A percentile compares a stretch with the other conserved stretches of the same genome.
Evolutionary conservation across 2,888 invertebrate genomes (phyloP).

Genomic region (Coenonympha glycerion): DNA sequence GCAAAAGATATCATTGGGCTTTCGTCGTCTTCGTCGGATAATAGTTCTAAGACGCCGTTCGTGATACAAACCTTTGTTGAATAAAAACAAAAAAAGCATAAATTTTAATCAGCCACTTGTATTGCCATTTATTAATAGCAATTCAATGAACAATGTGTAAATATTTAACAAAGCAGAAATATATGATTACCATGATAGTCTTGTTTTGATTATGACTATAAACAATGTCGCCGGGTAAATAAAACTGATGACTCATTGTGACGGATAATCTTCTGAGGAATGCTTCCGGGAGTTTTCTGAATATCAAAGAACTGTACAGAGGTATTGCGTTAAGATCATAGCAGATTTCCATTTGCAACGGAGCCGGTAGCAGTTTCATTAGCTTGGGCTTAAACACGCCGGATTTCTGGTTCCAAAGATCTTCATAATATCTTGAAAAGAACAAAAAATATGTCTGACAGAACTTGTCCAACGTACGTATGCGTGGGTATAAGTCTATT

Average conservation of each 20-base stretch:
- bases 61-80: conserved; percentile 62
- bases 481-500: not conserved
- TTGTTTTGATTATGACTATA: conserved; percentile 70
- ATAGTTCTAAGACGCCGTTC: conserved; percentile 64
- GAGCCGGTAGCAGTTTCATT: conserved; percentile 58
- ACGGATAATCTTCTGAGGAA: conserved; percentile 69
- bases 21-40: conserved; percentile 73
- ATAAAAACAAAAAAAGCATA: conserved; percentile 9
- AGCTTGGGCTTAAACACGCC: conserved; percentile 66
- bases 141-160: conserved; percentile 25
- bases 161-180: conserved; percentile 26
- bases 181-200: conserved; percentile 64
- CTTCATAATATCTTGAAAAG: conserved; percentile 62
- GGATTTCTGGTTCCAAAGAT: conserved; percentile 72
- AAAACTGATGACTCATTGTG: conserved; percentile 71
- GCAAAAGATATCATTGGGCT: conserved; percentile 72
- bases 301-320: conserved; percentile 68
- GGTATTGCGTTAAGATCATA: conserved; percentile 71
- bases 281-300: conserved; percentile 70
- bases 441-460: not conserved
- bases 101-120: conserved; percentile 14
- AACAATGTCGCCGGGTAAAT: conserved; percentile 70
- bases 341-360: conserved; percentile 70
- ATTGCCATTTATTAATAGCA: conserved; percentile 19
- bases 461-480: not conserved